phyloP scores from a whole-genome alignment of 2,888 invertebrate genomes.

The Amblyjoppa fuscipennis region DNA sequence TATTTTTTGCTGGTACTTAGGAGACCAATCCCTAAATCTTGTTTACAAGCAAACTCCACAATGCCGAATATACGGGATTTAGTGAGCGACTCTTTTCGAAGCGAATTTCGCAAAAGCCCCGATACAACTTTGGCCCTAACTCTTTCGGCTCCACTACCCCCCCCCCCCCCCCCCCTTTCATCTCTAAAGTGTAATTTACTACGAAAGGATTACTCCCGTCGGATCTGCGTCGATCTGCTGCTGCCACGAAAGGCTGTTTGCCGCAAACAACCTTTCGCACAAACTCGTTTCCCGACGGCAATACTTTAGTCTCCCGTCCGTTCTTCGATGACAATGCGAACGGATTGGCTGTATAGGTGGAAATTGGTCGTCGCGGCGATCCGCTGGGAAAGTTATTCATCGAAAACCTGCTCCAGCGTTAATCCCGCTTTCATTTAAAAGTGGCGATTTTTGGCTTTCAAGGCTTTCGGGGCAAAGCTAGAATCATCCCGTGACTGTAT shows the following conservation, averaged over 20 bases:
- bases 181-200: conserved; percentile 81
- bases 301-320: conserved; percentile 53
- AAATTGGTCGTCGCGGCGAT: conserved; percentile 39
- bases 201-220: conserved; percentile 79
- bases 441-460: conserved; percentile 65
- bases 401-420: conserved; percentile 3
- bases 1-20: conserved; percentile 72
- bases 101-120: conserved; percentile 72
- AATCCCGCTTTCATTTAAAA: conserved; percentile 54
- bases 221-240: conserved; percentile 72
- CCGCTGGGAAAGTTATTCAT: conserved; percentile 39
- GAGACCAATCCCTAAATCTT: conserved; percentile 83
- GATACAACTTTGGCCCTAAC: conserved; percentile 8
- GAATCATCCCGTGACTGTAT: conserved; percentile 7
- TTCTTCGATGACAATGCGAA: conserved; percentile 53
- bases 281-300: conserved; percentile 67
- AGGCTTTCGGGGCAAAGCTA: conserved; percentile 41
- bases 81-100: conserved; percentile 73
- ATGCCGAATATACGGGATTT: conserved; percentile 76
- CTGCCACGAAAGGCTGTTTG: conserved; percentile 68
- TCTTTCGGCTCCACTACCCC: conserved; percentile 8
- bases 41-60: conserved; percentile 82
- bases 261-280: conserved; percentile 58
- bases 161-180: not conserved
- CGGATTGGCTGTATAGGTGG: conserved; percentile 41